Evolutionary conservation across 2,888 invertebrate genomes (phyloP), one percentile per base, ranked within the genome.

Genomic region (Lepidochitona cinerea): DNA sequence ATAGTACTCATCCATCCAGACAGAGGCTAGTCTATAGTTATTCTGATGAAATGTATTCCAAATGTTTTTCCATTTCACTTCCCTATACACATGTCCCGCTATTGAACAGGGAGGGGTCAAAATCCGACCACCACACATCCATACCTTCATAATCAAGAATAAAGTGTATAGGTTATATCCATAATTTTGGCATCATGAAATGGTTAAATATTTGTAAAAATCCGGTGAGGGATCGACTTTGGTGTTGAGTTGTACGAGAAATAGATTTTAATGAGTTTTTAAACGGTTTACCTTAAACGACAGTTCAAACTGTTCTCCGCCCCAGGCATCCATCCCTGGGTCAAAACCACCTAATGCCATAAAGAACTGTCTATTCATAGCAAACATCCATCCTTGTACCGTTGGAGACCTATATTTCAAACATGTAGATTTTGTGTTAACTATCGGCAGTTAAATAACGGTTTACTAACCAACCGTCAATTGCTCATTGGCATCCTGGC

Each of bases 61-160:
- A n/a, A n/a, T n/a, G 12, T 72, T 41, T n/a, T 35, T 64, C 79
- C 79, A 79, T 18, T 67, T 69, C 1, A 75, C 54, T 6, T 23
- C 37, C 35, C 79, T 68, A 70, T 81, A 81, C 52, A 81, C 9
- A 67, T 81, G 81, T 1, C 75, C 80, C 6, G 77, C 73, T 37
- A 73, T 75, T 0, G 80, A 81, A 59, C 81, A 81, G 0, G 79
- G 81, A 18, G 79, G 26, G 75, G 78, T 75, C 70, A 79, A 76
- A 7, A 81, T 76, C 14, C 68, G 71, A 18, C 79, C 81, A 0
- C 81, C 81, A 74, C 81, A 81, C 54, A 75, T 64, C 79, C 80
- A 80, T 0, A 79, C 74, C 74, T 75, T 7, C 23, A 32, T 14
- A 66, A n/a, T n/a, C n/a, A n/a, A n/a, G n/a, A n/a, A n/a, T n/a